Percentiles rank a stretch among this genome's conserved stretches.
Evolutionary conservation across 2,113 vertebrate species (phyloP).

Genomic region (Copsychus sechellarum): DNA sequence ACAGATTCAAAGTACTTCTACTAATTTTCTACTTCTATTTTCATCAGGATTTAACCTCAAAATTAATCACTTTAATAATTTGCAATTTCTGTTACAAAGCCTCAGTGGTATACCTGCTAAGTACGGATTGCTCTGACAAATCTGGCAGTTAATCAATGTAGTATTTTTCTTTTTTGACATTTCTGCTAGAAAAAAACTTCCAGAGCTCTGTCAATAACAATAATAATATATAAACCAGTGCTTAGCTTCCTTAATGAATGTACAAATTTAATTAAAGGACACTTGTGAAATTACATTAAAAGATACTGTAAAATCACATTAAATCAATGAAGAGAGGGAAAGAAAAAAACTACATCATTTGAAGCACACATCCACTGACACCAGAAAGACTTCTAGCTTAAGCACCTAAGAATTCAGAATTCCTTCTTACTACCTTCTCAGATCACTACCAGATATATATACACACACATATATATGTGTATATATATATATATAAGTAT

Average conservation of each 20-base stretch:
- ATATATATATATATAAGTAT: not conserved
- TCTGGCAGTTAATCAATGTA: not conserved
- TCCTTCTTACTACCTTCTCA: not conserved
- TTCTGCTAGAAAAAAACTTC: not conserved
- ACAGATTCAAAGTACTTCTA: not conserved
- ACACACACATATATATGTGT: not conserved
- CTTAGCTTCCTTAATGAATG: not conserved
- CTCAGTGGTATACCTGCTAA: not conserved
- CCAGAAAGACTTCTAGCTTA: not conserved
- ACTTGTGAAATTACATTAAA: not conserved
- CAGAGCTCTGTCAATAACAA: not conserved
- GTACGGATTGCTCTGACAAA: not conserved
- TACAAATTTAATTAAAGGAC: not conserved
- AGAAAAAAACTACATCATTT: not conserved
- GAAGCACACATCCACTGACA: not conserved
- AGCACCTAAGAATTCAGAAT: not conserved
- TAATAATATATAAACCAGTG: not conserved
- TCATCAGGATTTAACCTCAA: not conserved
- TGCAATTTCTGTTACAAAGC: not conserved
- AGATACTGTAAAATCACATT: not conserved
- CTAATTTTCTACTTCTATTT: not conserved
- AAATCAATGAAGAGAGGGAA: not conserved
- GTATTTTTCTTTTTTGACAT: not conserved
- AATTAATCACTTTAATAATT: not conserved
- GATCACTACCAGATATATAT: not conserved